These are phyloP conservation scores for Cheilosia variabilis DNA, from an alignment of 2,888 invertebrate species.

Conservation along the genomic window DNA sequence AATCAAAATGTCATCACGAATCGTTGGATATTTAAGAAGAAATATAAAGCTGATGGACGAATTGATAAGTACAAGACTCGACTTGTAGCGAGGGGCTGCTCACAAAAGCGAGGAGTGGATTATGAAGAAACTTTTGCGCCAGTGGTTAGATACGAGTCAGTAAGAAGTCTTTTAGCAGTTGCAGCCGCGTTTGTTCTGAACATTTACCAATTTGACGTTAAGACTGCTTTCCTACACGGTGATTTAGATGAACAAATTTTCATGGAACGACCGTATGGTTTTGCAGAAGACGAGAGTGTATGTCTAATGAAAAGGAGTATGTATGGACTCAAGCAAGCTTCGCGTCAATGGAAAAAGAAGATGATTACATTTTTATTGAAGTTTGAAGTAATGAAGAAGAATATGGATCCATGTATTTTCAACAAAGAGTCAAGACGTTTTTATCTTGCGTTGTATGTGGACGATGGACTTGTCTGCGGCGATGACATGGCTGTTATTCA, in stretches of 20 bases:
- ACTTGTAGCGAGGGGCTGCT: conserved; percentile 64
- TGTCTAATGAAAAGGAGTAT: conserved; percentile 69
- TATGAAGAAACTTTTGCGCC: conserved; percentile 74
- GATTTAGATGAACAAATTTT: conserved; percentile 60
- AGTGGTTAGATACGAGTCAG: conserved; percentile 52
- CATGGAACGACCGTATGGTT: conserved; percentile 74
- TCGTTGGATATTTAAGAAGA: conserved; percentile 61
- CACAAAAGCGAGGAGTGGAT: conserved; percentile 72
- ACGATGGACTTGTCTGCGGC: conserved; percentile 76
- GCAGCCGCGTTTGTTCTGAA: conserved; percentile 63
- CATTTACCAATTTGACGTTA: conserved; percentile 72
- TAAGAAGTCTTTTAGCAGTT: conserved; percentile 62
- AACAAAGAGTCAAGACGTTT: conserved; percentile 34
- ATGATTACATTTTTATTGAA: conserved; percentile 52
- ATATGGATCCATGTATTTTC: conserved; percentile 60
- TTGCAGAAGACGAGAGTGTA: conserved; percentile 57
- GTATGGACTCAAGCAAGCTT: conserved; percentile 69
- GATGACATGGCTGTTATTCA: conserved; percentile 40
- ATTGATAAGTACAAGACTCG: conserved; percentile 66
- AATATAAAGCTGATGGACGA: conserved; percentile 34
- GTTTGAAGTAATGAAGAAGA: conserved; percentile 51
- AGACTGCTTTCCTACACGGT: conserved; percentile 75
- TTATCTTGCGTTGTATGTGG: conserved; percentile 77
- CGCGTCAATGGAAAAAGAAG: conserved; percentile 58
- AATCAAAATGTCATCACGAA: conserved; percentile 31